Percentiles rank a stretch among this genome's conserved stretches.
Conservation (phyloP, 2,888 invertebrate species). For the Apotomis turbidana region DNA sequence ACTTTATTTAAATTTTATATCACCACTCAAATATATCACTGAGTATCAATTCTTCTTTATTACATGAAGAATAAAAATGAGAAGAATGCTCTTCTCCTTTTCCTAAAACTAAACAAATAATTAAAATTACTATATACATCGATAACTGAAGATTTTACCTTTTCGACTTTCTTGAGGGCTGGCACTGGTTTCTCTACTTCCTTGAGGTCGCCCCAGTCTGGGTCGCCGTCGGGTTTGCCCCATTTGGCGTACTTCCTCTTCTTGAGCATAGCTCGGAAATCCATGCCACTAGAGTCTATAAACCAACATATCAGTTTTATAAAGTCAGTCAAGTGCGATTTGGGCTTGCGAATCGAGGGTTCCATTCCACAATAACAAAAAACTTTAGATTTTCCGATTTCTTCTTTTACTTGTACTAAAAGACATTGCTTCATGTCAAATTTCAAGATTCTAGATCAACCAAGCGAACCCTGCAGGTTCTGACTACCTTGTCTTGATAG, state of each 20-base stretch:
- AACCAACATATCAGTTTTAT: constrained; percentile 7
- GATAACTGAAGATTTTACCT: constrained; percentile 85
- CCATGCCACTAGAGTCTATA: constrained; percentile 97
- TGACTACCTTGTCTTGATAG: no score
- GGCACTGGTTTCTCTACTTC: constrained; percentile 94
- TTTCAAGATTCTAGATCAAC: no score
- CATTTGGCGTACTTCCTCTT: constrained; percentile 98
- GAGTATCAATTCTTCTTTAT: no score
- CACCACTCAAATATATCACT: constrained; percentile 58
- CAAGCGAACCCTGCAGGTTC: no score
- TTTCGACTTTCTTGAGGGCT: constrained; percentile 95
- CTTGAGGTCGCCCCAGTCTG: constrained; percentile 97
- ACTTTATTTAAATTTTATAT: constrained; percentile 58
- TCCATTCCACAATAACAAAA: no score
- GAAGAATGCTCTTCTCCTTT: no score
- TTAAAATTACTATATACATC: constrained; percentile 11
- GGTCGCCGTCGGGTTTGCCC: constrained; percentile 95
- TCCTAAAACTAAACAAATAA: background rate
- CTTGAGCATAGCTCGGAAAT: constrained; percentile 99
- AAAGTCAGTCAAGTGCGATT: background rate
- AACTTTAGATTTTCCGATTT: no score
- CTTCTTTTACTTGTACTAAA: no score
- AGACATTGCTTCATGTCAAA: no score
- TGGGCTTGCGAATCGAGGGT: no score
- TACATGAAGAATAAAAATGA: no score